Evolutionary conservation across 2,888 invertebrate genomes (phyloP).

Genomic region (Gonocerus acuteangulatus): DNA sequence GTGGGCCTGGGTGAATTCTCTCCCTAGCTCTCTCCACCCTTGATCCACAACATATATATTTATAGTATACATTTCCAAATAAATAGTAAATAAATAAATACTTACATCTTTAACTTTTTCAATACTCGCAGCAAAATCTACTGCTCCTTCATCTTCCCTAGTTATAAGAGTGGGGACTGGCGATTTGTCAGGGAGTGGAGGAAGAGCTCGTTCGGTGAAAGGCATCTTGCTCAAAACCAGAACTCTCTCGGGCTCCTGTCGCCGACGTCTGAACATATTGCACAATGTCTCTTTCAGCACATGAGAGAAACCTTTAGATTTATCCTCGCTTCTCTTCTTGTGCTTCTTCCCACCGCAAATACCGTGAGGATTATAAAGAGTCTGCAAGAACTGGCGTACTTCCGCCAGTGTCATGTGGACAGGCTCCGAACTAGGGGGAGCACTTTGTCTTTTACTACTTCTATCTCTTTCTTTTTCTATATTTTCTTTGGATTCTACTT

Average conservation of each 20-base stretch:
- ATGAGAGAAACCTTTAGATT: conserved; percentile 50
- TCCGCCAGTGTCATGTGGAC: conserved; percentile 79
- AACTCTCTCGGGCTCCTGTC: conserved; percentile 30
- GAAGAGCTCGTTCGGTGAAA: conserved; percentile 58
- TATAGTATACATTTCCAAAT: no score
- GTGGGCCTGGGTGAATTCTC: no score
- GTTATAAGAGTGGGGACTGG: conserved; percentile 36
- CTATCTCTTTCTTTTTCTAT: conserved; percentile 17
- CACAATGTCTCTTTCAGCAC: conserved; percentile 77
- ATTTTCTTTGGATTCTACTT: conserved; percentile 11
- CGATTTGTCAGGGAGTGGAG: conserved; percentile 51
- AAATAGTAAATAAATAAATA: no score
- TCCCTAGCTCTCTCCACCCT: no score
- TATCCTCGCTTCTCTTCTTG: conserved; percentile 45
- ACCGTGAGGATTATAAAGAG: conserved; percentile 50
- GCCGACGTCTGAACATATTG: conserved; percentile 60
- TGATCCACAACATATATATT: no score
- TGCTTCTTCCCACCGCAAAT: conserved; percentile 23
- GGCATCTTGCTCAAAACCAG: conserved; percentile 42
- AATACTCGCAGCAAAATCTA: conserved; percentile 85
- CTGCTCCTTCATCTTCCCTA: conserved; percentile 51
- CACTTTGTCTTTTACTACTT: conserved; percentile 30
- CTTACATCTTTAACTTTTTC: conserved; percentile 90
- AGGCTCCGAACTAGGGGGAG: conserved; percentile 49
- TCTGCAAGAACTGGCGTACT: conserved; percentile 74